Base-by-base conservation (phyloP, 1,140 invertebrate genomes). In the Drosophila hydei region DNA sequence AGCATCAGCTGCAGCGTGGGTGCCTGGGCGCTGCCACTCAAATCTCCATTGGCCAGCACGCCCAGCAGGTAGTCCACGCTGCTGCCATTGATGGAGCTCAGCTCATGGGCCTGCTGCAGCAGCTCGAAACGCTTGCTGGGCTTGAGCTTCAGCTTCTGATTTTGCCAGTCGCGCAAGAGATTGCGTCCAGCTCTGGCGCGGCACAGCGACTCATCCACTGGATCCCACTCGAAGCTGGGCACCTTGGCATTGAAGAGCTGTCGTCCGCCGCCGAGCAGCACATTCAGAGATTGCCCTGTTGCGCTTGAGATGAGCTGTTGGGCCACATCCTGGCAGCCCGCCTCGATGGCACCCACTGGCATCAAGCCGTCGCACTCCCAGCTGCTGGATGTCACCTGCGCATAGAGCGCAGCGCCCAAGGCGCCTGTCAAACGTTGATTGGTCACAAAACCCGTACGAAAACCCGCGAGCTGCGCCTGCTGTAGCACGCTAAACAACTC, bases 401-500 rank as follows among this genome's bases (percentile, higher is more conserved):
- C 78, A 47, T 74, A 74, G 1, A 90, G 64, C 5, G 79, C 88
- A 0, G 83, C 79, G n/a, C 56, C 78, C 1, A 60, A 62, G 9
- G 69, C 16, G 1, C 79, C 77, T 0, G 83, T 85, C 0, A 90
- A 45, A 6, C 89, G 62, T 52, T 75, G 73, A 33, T 71, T 85
- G 2, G 88, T 90, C 7, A 90, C 70, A 30, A 90, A 85, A 1
- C 89, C 89, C 0, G 89, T 90, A 7, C 84, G 71, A 12, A 88
- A 8, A 1, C 78, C 75, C 8, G 51, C 65, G 27, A 72, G 36
- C 33, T 90, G 88, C 0, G 89, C 89, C 61, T 85, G 77, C 1
- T 68, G 64, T 36, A 90, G 6, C 8, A 90, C 36, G 21, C 83
- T 90, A 1, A 56, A 21, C 0, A 78, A 14, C 11, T 51, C n/a